Evolutionary conservation across 2,888 invertebrate species (phyloP), one percentile per base, ranked within the genome.

Genomic region (Synanthedon andrenaeformis): DNA sequence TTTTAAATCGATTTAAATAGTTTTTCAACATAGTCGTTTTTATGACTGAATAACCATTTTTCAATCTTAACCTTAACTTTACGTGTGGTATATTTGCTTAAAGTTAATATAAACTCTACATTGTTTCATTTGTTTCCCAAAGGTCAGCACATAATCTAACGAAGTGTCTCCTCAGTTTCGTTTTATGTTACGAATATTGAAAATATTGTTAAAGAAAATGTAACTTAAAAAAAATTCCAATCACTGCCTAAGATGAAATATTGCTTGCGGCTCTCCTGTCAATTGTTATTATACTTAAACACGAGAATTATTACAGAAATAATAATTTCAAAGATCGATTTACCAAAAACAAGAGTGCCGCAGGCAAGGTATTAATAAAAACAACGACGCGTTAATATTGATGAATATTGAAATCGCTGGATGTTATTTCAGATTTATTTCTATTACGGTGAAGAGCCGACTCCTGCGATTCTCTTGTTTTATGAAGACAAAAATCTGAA

Each of bases 391-490:
- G 28, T 14, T 41, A 54, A 49, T 5, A 41, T 17, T 23, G 28
- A 54, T 45, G 49, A 1, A 4, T 14, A 42, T 53, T 49, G 49
- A 49, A 49, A 49, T 49, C 49, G 49, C 19, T 49, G 49, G 49
- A 49, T 19, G 5, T 45, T 49, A 23, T 13, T 49, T 19, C 19
- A 45, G 11, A 49, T 49, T 49, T 49, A 19, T 2, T 45, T 13
- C 45, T 45, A 6, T 45, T 6, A 45, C 45, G 3, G 35, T 35
- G 23, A 49, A 19, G 19, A 49, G 19, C 17, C 49, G 49, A 19
- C 23, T 49, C 13, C 55, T 63, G 61, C 63, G 59, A 58, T 53
- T 59, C 63, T 63, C 61, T 63, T 62, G 63, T 61, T 63, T 59
- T 52, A 13, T 41, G 17, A 52, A 10, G 13, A 49, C 12, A 14